Base-by-base conservation (phyloP, 2,888 invertebrate species). In the Drosophila incognita region DNA sequence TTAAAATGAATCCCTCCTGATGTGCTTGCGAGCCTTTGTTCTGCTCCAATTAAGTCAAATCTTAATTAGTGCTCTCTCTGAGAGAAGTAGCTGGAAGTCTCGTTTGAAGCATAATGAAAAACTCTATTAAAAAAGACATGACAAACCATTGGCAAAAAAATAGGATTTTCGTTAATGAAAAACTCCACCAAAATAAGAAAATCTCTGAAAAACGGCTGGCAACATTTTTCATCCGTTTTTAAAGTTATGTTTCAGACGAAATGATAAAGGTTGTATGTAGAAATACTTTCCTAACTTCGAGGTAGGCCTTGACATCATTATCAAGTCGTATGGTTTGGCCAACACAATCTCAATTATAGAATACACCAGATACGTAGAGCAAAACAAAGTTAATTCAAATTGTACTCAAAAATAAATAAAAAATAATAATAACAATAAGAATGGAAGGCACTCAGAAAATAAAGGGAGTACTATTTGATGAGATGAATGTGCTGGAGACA, bases 401-500 rank as follows among this genome's bases (percentile, higher is more conserved):
- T 46, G 7, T 1, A 21, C 1, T 13, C 1, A 21, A 15, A 46
- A 24, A 15, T 33, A 33, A 33, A 33, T 33, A 13, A 13, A 15
- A 1, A 21, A 13, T 11, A 42, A 21, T 13, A 21, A 24, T 15
- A 15, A 15, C 24, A 15, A 15, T 15, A 15, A 15, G 7, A 8
- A 75, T 74, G 74, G 69, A 74, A 0, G 11, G 5, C 3, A 53
- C 31, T 2, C 52, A 54, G 1, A 52, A n/a, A 3, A 69, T 81
- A 0, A 70, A 48, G 27, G 74, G 86, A 31, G 31, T 31, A 31
- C 31, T 3, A 31, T 31, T 31, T 31, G 31, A 99, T 93, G 99
- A 99, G 94, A 97, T 99, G 96, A 99, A 99, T 94, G 99, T 99
- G 79, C 95, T 99, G 88, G 98, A 98, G 76, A 99, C 99, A 0